A percentile compares a stretch with the other conserved stretches of the same genome.
Conservation (phyloP, 2,113 vertebrate species). For the Polypterus senegalus region DNA sequence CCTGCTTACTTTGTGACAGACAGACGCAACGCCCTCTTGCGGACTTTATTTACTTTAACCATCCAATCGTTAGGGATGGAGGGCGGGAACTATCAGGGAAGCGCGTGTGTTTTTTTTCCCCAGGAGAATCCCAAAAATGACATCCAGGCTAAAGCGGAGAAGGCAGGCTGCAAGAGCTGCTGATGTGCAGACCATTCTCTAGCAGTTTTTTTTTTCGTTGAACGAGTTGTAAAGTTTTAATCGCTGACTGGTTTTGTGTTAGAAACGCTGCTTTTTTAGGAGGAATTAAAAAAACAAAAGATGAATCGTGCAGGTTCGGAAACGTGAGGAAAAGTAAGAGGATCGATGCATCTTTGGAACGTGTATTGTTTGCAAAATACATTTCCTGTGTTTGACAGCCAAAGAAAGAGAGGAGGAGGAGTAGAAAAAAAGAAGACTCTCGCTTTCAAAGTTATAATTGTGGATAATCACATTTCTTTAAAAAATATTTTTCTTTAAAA, state of each 20-base stretch:
- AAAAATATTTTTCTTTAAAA: too few species aligned
- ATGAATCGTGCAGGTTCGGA: constrained; percentile 9
- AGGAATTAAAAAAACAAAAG: background rate
- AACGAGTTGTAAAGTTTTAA: constrained; percentile 3
- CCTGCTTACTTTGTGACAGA: constrained; percentile 14
- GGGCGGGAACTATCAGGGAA: constrained; percentile 27
- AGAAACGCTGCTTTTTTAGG: background rate
- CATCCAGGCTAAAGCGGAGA: constrained; percentile 30
- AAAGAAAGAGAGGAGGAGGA: constrained; percentile 13
- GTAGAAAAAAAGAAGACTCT: too few species aligned
- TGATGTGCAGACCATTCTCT: background rate
- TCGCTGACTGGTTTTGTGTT: background rate
- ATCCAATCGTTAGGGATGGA: constrained; percentile 26
- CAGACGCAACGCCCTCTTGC: constrained; percentile 17
- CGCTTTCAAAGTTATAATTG: too few species aligned
- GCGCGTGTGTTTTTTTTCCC: constrained; percentile 21
- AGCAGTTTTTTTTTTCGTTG: background rate
- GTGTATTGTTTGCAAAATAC: constrained; percentile 13
- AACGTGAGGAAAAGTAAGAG: constrained; percentile 12
- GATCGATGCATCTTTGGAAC: constrained; percentile 26
- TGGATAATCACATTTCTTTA: too few species aligned
- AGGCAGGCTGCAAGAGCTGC: constrained; percentile 12
- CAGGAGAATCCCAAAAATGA: constrained; percentile 46
- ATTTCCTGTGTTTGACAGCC: constrained; percentile 29
- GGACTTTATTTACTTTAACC: background rate